Base-by-base conservation (phyloP, 23 tunicate species). In the Halocynthia roretzi region DNA sequence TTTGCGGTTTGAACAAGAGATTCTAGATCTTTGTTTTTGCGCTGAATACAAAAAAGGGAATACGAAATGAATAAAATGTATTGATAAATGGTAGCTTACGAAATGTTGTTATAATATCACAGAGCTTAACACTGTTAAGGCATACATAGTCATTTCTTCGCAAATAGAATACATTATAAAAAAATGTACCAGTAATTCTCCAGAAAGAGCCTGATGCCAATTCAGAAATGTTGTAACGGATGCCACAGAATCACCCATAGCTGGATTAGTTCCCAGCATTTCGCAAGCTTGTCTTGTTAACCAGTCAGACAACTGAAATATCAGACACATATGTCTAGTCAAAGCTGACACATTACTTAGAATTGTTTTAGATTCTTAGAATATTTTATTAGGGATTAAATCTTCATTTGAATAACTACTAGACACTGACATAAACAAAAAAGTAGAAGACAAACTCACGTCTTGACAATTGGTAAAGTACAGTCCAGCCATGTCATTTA, bases 1-100 rank as follows among this genome's bases (percentile, higher is more conserved):
- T 88, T 88, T n/a, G 95, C 95, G 7, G 84, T 88, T 79, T 88
- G 71, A 44, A 88, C 83, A 19, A 88, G 50, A n/a, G 95, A 77
- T 53, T 88, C 83, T 5, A 88, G 50, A 40, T 80, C 87, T 51
- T 7, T 20, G 50, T 77, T 57, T 75, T 83, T 83, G 14, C 61
- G 52, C 95, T 88, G 71, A 7, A 68, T 67, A 2, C 11, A 18
- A 2, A 76, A 20, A 21, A 4, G 4, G 5, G 72, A 71, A 71
- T 50, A 10, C 56, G 19, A 71, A 19, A 71, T 44, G n/a, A 20
- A 2, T 18, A 71, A 49, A 71, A 18, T 40, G 54, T 22, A 19
- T 48, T 71, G 5, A 71, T 48, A 44, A 2, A 71, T 50, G 15
- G 10, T 17, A 5, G 51, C 54, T 10, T 48, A 50, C 11, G 71